These are phyloP conservation scores for Syngnathus typhle DNA, from an alignment of 2,113 vertebrate species.

Conservation along the genomic window DNA sequence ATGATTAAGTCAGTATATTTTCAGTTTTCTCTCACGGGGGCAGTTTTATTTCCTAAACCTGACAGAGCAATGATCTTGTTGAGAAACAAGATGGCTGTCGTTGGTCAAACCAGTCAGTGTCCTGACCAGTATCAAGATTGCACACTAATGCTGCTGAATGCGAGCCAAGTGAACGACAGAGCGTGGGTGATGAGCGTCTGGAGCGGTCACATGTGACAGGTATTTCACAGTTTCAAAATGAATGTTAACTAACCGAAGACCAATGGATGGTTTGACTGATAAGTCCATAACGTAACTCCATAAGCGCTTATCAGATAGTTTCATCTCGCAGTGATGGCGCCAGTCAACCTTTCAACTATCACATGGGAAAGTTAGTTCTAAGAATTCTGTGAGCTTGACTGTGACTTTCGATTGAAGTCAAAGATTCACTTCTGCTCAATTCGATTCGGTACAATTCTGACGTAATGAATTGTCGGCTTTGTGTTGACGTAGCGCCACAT, in stretches of 20 bases:
- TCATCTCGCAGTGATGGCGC: slow-evolving; percentile 27
- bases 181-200: neutral
- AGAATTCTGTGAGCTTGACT: slow-evolving; percentile 6
- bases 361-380: slow-evolving; percentile 18
- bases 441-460: no score
- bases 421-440: no score
- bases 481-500: no score
- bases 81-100: neutral
- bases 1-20: neutral
- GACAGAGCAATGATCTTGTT: neutral
- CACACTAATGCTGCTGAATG: neutral
- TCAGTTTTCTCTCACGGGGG: neutral
- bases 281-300: neutral
- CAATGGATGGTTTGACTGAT: slow-evolving; percentile 19
- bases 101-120: neutral
- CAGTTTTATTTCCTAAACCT: neutral
- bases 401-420: no score
- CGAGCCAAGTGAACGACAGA: slow-evolving; percentile 4
- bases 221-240: neutral
- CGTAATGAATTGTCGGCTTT: no score
- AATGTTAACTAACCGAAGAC: slow-evolving; percentile 10
- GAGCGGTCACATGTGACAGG: neutral
- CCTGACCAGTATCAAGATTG: neutral
- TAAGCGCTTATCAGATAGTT: slow-evolving; percentile 2
- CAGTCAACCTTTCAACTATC: slow-evolving; percentile 19